Evolutionary conservation across 2,888 invertebrate genomes (phyloP).

Genomic region (Rhingia rostrata): DNA sequence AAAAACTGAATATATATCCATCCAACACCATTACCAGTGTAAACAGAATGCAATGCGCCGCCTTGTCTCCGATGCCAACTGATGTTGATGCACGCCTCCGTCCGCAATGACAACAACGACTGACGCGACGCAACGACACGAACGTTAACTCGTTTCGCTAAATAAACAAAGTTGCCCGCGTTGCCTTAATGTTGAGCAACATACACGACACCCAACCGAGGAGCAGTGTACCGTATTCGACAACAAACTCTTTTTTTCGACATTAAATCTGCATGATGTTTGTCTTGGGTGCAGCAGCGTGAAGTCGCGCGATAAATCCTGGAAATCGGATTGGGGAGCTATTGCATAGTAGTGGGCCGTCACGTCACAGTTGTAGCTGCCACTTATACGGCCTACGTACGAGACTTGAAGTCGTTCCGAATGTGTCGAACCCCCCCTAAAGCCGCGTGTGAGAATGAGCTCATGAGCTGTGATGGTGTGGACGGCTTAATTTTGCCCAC

Average conservation of each 20-base stretch:
- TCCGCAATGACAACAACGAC: not conserved
- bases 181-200: constrained; percentile 54
- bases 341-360: constrained; percentile 29
- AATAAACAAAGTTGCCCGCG: constrained; percentile 64
- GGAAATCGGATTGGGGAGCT: constrained; percentile 28
- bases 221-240: not conserved
- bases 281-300: constrained; percentile 36
- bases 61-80: constrained; percentile 47
- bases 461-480: not conserved
- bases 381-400: constrained; percentile 43
- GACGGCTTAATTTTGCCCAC: not conserved
- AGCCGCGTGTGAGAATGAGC: constrained; percentile 20
- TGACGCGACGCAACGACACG: too few relatives aligned
- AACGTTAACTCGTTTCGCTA: constrained; percentile 45
- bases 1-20: constrained; percentile 17
- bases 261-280: constrained; percentile 12
- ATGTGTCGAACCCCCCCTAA: not conserved
- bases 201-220: constrained; percentile 24
- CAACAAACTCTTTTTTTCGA: constrained; percentile 8
- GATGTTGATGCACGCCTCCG: constrained; percentile 13
- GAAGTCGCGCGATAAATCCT: constrained; percentile 32
- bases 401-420: not conserved
- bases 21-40: constrained; percentile 42
- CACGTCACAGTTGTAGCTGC: constrained; percentile 31
- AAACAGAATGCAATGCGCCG: constrained; percentile 42